Percentiles rank a stretch among this genome's conserved stretches.
Conservation (phyloP, 1,140 invertebrate species). For the Luehdorfia chinensis region DNA sequence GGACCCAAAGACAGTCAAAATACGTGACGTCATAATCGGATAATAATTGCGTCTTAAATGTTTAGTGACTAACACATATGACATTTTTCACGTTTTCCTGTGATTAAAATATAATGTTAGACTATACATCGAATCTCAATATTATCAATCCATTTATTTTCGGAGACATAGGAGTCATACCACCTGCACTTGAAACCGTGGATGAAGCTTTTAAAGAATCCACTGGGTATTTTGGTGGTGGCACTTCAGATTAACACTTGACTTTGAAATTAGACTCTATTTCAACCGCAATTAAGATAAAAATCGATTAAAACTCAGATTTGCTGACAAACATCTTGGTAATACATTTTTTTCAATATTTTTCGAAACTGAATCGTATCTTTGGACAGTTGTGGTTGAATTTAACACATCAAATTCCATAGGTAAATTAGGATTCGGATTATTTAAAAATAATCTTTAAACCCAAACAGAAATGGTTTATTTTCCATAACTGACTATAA, state of each 20-base stretch:
- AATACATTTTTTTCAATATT: slow-evolving; percentile 16
- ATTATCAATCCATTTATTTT: slow-evolving; percentile 73
- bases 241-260: slow-evolving; percentile 40
- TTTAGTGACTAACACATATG: no score
- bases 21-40: no score
- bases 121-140: slow-evolving; percentile 54
- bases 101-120: no score
- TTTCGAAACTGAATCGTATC: slow-evolving; percentile 12
- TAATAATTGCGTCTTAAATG: no score
- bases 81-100: no score
- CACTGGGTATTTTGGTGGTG: slow-evolving; percentile 50
- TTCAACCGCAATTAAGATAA: neutral
- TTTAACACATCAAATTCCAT: slow-evolving; percentile 10
- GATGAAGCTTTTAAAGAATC: slow-evolving; percentile 63
- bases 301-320: slow-evolving; percentile 6
- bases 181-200: slow-evolving; percentile 66
- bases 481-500: slow-evolving; percentile 9
- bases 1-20: no score
- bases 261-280: slow-evolving; percentile 27
- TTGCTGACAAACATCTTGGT: slow-evolving; percentile 33
- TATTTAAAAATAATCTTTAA: slow-evolving; percentile 20
- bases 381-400: neutral
- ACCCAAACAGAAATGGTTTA: slow-evolving; percentile 6
- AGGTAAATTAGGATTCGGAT: slow-evolving; percentile 14
- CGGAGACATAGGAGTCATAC: slow-evolving; percentile 65